Percentiles rank a stretch among this genome's conserved stretches.
Conservation (phyloP, 2,797 vertebrate genomes). For the Melanotaenia trifasciata region DNA sequence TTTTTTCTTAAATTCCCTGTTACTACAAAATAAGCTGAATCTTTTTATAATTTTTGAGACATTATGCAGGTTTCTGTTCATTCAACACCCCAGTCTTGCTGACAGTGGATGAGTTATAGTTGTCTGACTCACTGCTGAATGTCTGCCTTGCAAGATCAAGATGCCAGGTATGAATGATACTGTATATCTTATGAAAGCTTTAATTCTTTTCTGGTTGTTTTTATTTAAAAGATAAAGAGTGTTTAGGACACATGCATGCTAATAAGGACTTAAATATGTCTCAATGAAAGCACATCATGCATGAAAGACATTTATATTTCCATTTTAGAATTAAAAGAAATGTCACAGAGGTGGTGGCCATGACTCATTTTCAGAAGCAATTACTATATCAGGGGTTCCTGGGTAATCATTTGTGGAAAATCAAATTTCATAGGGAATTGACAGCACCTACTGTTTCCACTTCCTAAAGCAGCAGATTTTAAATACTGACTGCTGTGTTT, state of each 20-base stretch:
- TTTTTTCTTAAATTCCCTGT: neutral
- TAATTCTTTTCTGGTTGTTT: neutral
- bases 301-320: conserved; percentile 42
- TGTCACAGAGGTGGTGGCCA: conserved; percentile 45
- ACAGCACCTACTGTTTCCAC: conserved; percentile 37
- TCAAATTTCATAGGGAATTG: conserved; percentile 50
- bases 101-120: conserved; percentile 32
- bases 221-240: too few relatives aligned
- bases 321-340: conserved; percentile 40
- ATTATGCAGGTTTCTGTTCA: neutral
- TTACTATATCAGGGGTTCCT: conserved; percentile 55
- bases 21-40: conserved; percentile 14
- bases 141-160: conserved; percentile 11
- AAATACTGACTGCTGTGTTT: conserved; percentile 39
- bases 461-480: conserved; percentile 37
- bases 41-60: conserved; percentile 11
- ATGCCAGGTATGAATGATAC: conserved; percentile 1
- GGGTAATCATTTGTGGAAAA: conserved; percentile 61
- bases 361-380: conserved; percentile 56
- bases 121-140: conserved; percentile 18
- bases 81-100: neutral
- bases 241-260: too few relatives aligned
- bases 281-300: neutral
- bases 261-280: neutral
- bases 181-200: neutral